Conservation (phyloP, 1,140 invertebrate genomes). For the Paraescarpia echinospica region DNA sequence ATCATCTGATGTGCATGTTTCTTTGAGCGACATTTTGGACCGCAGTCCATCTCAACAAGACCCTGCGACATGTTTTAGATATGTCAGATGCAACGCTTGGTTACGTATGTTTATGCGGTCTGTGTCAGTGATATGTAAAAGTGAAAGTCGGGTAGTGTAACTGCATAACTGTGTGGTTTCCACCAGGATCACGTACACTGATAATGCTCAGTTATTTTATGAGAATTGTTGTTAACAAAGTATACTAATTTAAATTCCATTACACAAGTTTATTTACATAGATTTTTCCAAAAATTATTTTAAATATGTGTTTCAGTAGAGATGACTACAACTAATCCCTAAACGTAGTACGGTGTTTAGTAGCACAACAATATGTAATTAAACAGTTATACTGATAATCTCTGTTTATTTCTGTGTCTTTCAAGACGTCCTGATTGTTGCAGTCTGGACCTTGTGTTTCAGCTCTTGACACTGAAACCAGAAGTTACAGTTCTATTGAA, state of each 20-base stretch:
- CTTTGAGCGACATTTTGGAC: slow-evolving; percentile 64
- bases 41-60: slow-evolving; percentile 43
- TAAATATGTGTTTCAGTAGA: not conserved
- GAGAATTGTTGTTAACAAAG: not conserved
- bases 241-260: not conserved
- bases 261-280: not conserved
- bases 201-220: not conserved
- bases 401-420: not conserved
- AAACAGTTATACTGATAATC: not conserved
- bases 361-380: not conserved
- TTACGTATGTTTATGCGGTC: not conserved
- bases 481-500: not conserved
- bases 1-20: slow-evolving; percentile 66
- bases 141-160: not conserved
- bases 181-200: not conserved
- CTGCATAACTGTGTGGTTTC: not conserved
- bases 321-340: not conserved
- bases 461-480: not conserved
- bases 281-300: not conserved
- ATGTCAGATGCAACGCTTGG: not conserved
- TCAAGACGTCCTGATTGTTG: not conserved
- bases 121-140: not conserved
- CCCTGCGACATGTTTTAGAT: not conserved
- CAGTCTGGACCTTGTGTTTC: not conserved
- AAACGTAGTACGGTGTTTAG: not conserved